These are phyloP conservation scores for Chaetodon auriga DNA, from an alignment of 2,113 vertebrate genomes.

Conservation along the genomic window DNA sequence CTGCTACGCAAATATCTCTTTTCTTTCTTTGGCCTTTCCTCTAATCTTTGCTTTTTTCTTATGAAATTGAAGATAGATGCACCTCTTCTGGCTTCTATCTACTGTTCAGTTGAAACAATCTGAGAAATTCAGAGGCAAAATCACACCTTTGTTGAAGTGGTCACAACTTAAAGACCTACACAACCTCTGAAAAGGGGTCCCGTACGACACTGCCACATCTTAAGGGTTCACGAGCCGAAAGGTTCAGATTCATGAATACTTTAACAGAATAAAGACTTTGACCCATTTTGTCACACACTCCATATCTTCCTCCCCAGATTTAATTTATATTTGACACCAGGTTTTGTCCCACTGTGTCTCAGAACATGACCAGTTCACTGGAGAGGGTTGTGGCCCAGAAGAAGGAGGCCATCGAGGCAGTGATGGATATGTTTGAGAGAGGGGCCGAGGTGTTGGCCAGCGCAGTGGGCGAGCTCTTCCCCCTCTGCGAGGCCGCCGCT, in stretches of 20 bases:
- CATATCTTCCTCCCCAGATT: neutral
- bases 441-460: conserved; percentile 84
- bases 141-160: neutral
- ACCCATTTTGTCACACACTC: neutral
- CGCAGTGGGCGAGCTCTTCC: conserved; percentile 82
- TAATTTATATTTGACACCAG: neutral
- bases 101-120: neutral
- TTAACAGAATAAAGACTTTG: neutral
- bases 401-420: conserved; percentile 84
- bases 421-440: conserved; percentile 83
- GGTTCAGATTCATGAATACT: neutral
- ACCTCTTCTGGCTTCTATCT: neutral
- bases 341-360: neutral
- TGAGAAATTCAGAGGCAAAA: neutral
- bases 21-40: neutral
- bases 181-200: neutral
- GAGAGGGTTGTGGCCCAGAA: conserved; percentile 84
- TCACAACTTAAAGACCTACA: neutral
- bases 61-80: neutral
- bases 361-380: conserved; percentile 79
- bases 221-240: neutral
- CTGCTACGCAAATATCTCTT: neutral
- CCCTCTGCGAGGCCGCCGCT: conserved; percentile 83
- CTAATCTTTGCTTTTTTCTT: too few relatives aligned
- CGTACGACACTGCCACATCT: neutral